These are phyloP conservation scores for Todiramphus saurophagus DNA, from an alignment of 2,113 vertebrate genomes.

Conservation along the genomic window DNA sequence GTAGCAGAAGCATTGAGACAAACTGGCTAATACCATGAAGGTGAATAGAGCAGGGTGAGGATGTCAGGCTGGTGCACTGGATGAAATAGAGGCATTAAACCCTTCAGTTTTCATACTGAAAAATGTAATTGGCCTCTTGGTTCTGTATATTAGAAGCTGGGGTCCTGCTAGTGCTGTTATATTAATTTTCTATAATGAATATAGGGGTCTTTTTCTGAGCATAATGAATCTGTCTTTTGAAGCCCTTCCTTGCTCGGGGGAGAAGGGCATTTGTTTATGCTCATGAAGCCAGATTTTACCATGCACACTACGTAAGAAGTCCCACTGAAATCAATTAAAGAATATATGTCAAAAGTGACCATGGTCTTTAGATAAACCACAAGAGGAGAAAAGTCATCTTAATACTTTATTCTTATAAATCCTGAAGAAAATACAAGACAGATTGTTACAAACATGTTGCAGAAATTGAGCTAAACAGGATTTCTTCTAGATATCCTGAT, in stretches of 20 bases:
- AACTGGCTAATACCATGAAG: neutral
- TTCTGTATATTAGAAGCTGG: neutral
- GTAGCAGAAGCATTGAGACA: neutral
- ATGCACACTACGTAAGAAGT: neutral
- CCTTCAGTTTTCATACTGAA: neutral
- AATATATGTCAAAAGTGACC: neutral
- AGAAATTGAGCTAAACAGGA: constrained; percentile 10
- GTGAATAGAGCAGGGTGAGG: neutral
- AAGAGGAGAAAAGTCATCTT: neutral
- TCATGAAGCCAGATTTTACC: constrained; percentile 19
- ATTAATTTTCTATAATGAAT: neutral
- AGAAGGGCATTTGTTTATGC: constrained; percentile 27
- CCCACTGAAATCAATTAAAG: constrained; percentile 50
- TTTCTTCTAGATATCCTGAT: neutral
- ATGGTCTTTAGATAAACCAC: neutral
- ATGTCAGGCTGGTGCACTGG: neutral
- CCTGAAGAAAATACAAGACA: neutral
- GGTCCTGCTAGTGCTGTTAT: neutral
- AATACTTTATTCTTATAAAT: neutral
- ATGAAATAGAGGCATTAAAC: neutral
- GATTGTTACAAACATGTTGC: constrained; percentile 3
- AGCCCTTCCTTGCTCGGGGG: neutral
- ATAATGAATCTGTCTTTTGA: neutral
- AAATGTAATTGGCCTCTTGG: neutral
- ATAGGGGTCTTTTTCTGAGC: neutral